Evolutionary conservation across 1,140 invertebrate species (phyloP).

Genomic region (Musca vetustissima): DNA sequence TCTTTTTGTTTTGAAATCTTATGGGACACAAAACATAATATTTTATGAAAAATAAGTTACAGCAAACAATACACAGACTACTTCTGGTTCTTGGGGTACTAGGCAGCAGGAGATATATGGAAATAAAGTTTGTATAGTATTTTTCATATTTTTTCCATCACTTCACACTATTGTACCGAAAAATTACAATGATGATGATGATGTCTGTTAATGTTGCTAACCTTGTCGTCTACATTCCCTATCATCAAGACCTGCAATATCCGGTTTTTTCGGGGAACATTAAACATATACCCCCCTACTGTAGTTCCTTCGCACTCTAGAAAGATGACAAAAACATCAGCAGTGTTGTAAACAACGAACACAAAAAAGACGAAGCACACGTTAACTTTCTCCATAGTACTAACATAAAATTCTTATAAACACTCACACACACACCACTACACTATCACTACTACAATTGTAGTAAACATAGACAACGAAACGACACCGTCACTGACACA

Average conservation of each 20-base stretch:
- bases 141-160: too few species aligned
- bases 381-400: constrained; percentile 4
- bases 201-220: too few species aligned
- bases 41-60: background rate
- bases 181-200: too few species aligned
- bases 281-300: background rate
- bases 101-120: background rate
- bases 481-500: too few species aligned
- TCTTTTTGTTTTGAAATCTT: background rate
- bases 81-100: background rate
- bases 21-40: constrained; percentile 12
- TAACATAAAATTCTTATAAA: background rate
- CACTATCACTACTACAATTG: background rate
- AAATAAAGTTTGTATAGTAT: too few species aligned
- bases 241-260: constrained; percentile 18
- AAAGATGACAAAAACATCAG: background rate
- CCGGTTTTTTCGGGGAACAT: constrained; percentile 10
- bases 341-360: background rate
- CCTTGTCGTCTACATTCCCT: background rate
- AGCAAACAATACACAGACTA: background rate
- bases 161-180: too few species aligned
- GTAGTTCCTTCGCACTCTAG: too few species aligned
- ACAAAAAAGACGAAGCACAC: too few species aligned
- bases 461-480: background rate
- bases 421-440: background rate